Evolutionary conservation across 1,140 invertebrate species (phyloP), one percentile per base, ranked within the genome.

Genomic region (Zaprionus lachaisei): DNA sequence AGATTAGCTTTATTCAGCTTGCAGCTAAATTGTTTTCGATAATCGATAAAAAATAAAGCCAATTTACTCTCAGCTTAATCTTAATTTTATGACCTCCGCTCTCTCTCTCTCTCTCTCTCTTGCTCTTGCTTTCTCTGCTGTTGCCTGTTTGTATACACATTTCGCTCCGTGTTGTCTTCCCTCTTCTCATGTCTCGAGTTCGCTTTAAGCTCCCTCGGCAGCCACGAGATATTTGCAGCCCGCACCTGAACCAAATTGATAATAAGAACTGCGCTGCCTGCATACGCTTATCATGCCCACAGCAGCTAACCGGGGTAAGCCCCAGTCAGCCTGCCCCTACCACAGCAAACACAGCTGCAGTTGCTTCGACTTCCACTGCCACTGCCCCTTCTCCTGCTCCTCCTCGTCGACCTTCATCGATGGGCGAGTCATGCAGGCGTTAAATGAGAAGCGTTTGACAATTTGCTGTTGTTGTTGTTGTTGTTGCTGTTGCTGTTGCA

Each of bases 401-500:
- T 12, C 15, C n/a, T 22, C 47, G 4, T 4, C 54, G 22, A 64
- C n/a, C 26, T 15, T 31, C 65, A 71, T 62, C 54, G 65, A 61
- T 62, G 56, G 65, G 56, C 34, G 67, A 81, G 56, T 69, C 83
- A 87, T 66, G 73, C 83, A 87, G 77, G 83, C 83, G 84, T 87
- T 87, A 83, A 87, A 87, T 87, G 83, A 86, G 77, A 58, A 85
- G 83, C 79, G 72, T 86, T 86, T 86, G 79, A 82, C 83, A 80
- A 80, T 58, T 54, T 62, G 57, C 49, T 56, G 55, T 56, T 66
- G 41, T 51, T 64, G 61, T 51, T 64, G 61, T 60, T 57, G 49
- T 28, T 51, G 60, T 64, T 64, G 51, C 17, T 44, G 64, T 15
- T 41, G 58, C 17, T 44, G 64, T 15, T 41, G 58, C 61, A 74